Conservation (phyloP, 2,888 invertebrate genomes). For the Augiades crinisus region DNA sequence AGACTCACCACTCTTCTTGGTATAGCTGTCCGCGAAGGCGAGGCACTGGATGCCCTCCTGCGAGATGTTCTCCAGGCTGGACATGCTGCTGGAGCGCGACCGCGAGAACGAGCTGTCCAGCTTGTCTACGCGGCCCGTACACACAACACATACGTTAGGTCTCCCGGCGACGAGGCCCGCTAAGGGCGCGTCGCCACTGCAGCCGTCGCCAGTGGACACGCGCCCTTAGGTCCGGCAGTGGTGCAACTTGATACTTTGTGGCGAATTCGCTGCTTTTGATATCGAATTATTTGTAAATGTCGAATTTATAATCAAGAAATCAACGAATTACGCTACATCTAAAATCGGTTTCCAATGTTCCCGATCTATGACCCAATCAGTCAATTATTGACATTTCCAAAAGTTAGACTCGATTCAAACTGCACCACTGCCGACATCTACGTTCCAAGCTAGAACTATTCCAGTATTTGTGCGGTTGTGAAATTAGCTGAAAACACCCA, state of each 20-base stretch:
- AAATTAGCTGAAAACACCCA: conserved; percentile 71
- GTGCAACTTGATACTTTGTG: conserved; percentile 26
- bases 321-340: too few species aligned
- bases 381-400: too few species aligned
- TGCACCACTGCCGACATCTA: conserved; percentile 38
- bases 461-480: conserved; percentile 62
- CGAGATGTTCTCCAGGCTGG: conserved; percentile 97
- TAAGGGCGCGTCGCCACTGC: conserved; percentile 20
- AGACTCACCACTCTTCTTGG: conserved; percentile 96
- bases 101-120: conserved; percentile 98
- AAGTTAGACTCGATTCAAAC: too few species aligned
- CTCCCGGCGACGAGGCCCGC: conserved; percentile 36
- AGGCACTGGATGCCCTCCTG: conserved; percentile 98
- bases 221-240: conserved; percentile 33
- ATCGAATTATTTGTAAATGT: too few species aligned
- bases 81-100: conserved; percentile 98
- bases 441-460: conserved; percentile 60
- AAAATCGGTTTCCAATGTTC: too few species aligned
- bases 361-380: too few species aligned
- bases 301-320: too few species aligned
- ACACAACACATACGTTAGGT: conserved; percentile 60
- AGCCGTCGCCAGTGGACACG: conserved; percentile 29
- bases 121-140: conserved; percentile 93
- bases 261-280: background rate
- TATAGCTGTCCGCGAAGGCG: conserved; percentile 97